Percentiles rank a stretch among this genome's conserved stretches.
These are phyloP conservation scores for Capreolus pygargus DNA, from an alignment of 2,113 vertebrate genomes.

Conservation along the genomic window DNA sequence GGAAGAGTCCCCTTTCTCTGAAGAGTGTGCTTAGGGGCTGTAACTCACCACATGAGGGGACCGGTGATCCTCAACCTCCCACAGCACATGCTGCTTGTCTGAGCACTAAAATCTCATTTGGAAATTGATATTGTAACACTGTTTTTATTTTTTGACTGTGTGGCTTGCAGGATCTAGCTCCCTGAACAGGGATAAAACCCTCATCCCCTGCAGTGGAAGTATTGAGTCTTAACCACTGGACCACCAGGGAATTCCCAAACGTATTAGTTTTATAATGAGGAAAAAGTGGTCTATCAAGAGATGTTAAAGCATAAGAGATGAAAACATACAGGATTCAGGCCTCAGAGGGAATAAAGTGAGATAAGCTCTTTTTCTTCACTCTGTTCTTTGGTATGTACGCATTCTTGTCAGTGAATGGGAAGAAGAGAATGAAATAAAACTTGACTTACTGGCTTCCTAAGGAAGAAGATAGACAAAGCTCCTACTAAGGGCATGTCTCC, in stretches of 20 bases:
- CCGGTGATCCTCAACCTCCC: slow-evolving; percentile 41
- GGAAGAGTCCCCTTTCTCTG: slow-evolving; percentile 73
- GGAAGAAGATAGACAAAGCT: slow-evolving; percentile 94
- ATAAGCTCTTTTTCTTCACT: not conserved
- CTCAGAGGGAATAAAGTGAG: not conserved
- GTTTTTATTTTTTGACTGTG: not conserved
- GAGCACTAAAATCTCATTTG: not conserved
- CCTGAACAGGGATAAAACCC: not conserved
- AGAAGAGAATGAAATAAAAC: not conserved
- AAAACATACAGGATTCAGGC: not conserved
- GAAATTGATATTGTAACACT: not conserved
- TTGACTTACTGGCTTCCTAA: slow-evolving; percentile 88
- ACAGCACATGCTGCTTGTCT: not conserved
- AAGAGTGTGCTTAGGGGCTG: slow-evolving; percentile 70
- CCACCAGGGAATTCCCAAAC: not conserved
- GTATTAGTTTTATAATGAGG: not conserved
- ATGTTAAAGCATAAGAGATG: not conserved
- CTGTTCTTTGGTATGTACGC: not conserved
- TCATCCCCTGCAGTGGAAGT: not conserved
- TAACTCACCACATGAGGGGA: slow-evolving; percentile 82
- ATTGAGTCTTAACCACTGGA: not conserved
- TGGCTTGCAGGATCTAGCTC: not conserved
- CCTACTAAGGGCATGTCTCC: slow-evolving; percentile 97
- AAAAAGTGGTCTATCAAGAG: not conserved
- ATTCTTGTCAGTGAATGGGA: not conserved